Conservation (phyloP, 2,797 vertebrate species). For the Eurystomus glaucurus region DNA sequence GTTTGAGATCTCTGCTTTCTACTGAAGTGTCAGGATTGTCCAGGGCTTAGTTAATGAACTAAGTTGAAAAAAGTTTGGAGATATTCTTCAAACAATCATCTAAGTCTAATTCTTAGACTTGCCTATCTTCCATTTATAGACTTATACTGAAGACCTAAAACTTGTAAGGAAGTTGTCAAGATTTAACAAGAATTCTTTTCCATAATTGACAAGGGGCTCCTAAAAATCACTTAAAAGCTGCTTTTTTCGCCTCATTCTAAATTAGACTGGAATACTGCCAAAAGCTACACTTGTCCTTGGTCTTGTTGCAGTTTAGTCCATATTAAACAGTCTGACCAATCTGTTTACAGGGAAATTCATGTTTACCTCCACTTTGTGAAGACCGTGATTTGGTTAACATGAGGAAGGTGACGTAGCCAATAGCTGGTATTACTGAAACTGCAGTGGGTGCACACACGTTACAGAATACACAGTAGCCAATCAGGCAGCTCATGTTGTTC, state of each 20-base stretch:
- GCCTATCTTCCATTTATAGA: background rate
- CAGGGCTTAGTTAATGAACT: background rate
- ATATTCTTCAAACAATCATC: background rate
- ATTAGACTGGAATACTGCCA: background rate
- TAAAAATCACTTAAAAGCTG: background rate
- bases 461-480: background rate
- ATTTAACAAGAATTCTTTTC: background rate
- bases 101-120: background rate
- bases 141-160: background rate
- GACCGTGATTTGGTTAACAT: background rate
- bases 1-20: background rate
- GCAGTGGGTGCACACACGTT: accelerated
- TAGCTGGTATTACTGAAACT: background rate
- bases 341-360: background rate
- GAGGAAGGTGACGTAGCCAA: background rate
- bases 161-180: no score
- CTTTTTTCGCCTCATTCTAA: background rate
- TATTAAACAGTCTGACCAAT: background rate
- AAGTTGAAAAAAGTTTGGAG: background rate
- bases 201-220: background rate
- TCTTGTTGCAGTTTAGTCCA: background rate
- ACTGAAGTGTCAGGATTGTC: background rate
- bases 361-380: background rate
- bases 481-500: background rate
- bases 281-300: background rate